A percentile compares a stretch with the other conserved stretches of the same genome.
phyloP scores from a whole-genome alignment of 30 jellyfish, hydroid and myxozoan species.

The Turritopsis dohrnii region DNA sequence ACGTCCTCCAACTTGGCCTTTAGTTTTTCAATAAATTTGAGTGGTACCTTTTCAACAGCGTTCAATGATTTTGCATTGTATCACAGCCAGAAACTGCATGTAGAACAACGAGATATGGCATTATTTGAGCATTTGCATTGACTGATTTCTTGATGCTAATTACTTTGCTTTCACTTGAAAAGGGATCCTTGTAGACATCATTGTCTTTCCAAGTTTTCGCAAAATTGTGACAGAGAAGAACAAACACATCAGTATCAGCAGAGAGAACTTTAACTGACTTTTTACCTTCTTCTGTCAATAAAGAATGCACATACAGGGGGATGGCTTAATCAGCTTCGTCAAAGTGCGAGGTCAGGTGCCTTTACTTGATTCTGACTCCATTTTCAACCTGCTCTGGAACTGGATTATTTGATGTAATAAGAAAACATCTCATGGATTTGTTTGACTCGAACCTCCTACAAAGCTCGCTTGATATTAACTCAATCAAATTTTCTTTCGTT shows the following conservation, averaged over 20 bases:
- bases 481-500: no score
- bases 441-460: no score
- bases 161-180: neutral
- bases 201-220: neutral
- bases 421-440: no score
- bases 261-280: neutral
- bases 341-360: neutral
- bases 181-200: neutral
- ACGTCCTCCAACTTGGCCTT: neutral
- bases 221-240: neutral
- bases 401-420: constrained; percentile 4
- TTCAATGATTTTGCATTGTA: neutral
- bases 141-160: constrained; percentile 1
- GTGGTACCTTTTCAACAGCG: constrained; percentile 5
- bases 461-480: no score
- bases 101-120: neutral
- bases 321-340: constrained; percentile 9
- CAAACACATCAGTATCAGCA: constrained; percentile 7
- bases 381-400: constrained; percentile 14
- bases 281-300: neutral
- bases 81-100: neutral
- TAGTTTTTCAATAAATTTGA: neutral
- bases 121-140: neutral
- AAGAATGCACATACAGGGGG: neutral
- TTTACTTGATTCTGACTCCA: neutral